Percentiles rank a stretch among this genome's conserved stretches.
Conservation (phyloP, 2,113 vertebrate species). For the Catagonus wagneri region DNA sequence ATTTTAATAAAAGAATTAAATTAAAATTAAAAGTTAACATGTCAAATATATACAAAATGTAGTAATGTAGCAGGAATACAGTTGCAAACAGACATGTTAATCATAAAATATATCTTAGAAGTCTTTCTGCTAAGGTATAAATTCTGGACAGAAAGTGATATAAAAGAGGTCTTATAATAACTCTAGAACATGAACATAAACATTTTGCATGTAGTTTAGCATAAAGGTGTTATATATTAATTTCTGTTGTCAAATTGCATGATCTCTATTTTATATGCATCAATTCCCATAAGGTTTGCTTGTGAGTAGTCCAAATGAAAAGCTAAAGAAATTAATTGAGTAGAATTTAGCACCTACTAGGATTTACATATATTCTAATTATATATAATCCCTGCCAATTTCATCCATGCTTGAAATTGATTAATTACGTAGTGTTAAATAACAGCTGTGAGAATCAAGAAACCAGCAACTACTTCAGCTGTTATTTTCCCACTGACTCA, state of each 20-base stretch:
- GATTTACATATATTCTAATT: slow-evolving; percentile 15
- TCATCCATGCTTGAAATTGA: background rate
- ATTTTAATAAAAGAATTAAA: background rate
- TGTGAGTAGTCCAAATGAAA: background rate
- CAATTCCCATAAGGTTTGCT: background rate
- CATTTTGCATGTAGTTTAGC: background rate
- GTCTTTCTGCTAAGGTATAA: background rate
- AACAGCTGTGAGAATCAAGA: background rate
- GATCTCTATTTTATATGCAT: background rate
- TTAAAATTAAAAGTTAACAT: background rate
- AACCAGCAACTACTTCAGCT: background rate
- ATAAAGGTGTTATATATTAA: background rate
- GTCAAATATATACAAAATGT: background rate
- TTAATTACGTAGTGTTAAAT: background rate
- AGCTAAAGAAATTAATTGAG: background rate
- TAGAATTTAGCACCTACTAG: background rate
- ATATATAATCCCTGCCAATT: background rate
- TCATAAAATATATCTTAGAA: background rate
- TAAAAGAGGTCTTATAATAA: background rate
- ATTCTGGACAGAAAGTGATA: background rate
- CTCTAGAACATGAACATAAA: background rate
- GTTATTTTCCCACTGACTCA: background rate
- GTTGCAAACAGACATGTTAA: background rate
- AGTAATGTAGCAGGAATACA: background rate
- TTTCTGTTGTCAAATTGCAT: background rate